Evolutionary conservation across 2,113 vertebrate species (phyloP).

Genomic region (Microtus ochrogaster): DNA sequence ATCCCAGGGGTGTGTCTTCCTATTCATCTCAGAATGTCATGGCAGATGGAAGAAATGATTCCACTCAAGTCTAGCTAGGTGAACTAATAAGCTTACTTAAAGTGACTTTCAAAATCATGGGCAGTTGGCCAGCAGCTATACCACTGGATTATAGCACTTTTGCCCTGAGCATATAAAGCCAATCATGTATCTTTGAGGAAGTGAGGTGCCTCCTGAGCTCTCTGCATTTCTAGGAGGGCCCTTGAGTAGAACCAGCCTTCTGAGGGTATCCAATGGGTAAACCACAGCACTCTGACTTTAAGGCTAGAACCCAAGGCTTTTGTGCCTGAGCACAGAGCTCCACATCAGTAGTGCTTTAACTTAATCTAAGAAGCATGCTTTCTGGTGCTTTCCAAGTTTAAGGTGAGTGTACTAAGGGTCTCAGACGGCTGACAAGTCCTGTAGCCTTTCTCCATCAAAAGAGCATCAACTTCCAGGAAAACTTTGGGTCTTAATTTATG

Average conservation of each 20-base stretch:
- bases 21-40: neutral
- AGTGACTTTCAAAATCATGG: neutral
- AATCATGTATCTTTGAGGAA: neutral
- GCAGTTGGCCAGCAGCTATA: neutral
- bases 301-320: neutral
- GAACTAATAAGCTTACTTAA: neutral
- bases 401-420: neutral
- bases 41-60: neutral
- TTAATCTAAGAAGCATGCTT: slow-evolving; percentile 7
- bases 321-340: neutral
- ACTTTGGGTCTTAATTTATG: neutral
- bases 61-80: neutral
- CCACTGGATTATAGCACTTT: too few relatives aligned
- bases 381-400: slow-evolving; percentile 1
- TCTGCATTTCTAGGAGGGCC: too few relatives aligned
- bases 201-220: neutral
- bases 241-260: too few relatives aligned
- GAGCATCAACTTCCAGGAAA: neutral
- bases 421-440: neutral
- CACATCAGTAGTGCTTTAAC: neutral
- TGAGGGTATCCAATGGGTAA: neutral
- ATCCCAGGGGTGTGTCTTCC: neutral
- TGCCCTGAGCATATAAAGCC: neutral
- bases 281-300: neutral
- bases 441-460: neutral